phyloP scores from a whole-genome alignment of 1,140 invertebrate species.

The Ladona fulva region DNA sequence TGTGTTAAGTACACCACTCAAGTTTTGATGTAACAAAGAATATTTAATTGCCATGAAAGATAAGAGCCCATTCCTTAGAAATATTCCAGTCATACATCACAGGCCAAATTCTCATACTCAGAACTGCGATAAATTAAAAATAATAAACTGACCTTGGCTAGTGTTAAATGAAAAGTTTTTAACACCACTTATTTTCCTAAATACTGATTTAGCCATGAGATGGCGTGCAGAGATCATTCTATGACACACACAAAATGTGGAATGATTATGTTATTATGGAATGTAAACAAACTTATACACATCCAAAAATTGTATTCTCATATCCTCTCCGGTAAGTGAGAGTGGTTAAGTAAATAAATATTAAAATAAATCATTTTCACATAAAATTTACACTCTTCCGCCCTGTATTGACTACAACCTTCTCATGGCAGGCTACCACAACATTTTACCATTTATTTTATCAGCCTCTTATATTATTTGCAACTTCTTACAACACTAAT shows the following conservation, averaged over 20 bases:
- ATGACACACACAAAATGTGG: neutral
- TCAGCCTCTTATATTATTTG: neutral
- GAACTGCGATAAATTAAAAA: neutral
- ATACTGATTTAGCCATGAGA: constrained; percentile 17
- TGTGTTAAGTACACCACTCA: neutral
- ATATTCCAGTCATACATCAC: neutral
- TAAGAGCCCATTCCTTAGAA: neutral
- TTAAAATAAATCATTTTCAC: constrained; percentile 5
- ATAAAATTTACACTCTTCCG: neutral
- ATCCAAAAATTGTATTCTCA: constrained; percentile 2
- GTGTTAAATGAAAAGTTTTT: neutral
- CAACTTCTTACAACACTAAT: neutral
- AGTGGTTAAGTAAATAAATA: constrained; percentile 3
- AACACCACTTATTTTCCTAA: neutral
- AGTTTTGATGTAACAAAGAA: neutral
- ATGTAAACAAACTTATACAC: neutral
- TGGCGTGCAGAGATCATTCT: constrained; percentile 2
- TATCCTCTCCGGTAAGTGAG: neutral
- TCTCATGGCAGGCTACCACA: neutral
- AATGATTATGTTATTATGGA: neutral
- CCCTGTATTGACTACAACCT: neutral
- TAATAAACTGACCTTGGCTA: neutral
- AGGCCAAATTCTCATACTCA: neutral
- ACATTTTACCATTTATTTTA: neutral
- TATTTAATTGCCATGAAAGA: neutral